Conservation (phyloP, 2,113 vertebrate species). For the Erinaceus europaeus region DNA sequence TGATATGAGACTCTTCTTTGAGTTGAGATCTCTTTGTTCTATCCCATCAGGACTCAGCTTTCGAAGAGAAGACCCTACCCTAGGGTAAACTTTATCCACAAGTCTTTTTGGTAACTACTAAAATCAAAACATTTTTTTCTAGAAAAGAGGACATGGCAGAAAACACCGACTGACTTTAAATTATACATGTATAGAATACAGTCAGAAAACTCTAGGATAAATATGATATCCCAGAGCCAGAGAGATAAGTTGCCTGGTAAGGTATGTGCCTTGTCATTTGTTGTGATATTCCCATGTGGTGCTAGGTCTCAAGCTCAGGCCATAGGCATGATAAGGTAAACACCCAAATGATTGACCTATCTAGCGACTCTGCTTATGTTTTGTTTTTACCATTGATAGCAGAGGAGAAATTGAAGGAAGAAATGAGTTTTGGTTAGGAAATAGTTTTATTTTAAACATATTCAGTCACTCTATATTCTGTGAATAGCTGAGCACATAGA, state of each 20-base stretch:
- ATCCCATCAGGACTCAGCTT: not conserved
- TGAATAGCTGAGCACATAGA: not conserved
- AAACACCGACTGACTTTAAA: no score
- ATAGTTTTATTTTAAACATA: not conserved
- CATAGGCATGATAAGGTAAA: no score
- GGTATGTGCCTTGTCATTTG: no score
- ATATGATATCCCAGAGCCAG: not conserved
- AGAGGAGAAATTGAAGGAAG: not conserved
- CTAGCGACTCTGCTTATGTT: no score
- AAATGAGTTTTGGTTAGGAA: not conserved
- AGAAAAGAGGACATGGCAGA: not conserved
- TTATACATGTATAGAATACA: not conserved
- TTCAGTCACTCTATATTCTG: not conserved
- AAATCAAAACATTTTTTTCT: no score
- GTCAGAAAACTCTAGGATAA: not conserved
- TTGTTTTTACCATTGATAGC: not conserved
- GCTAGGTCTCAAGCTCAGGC: no score
- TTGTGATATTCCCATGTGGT: no score
- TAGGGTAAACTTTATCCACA: not conserved
- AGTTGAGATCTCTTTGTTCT: not conserved
- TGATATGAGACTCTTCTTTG: not conserved
- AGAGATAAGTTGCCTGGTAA: not conserved
- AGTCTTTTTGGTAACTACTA: not conserved
- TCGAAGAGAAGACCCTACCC: not conserved
- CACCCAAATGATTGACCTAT: no score